Conservation (phyloP, 2,113 vertebrate genomes). For the Psilopsiagon aymara region DNA sequence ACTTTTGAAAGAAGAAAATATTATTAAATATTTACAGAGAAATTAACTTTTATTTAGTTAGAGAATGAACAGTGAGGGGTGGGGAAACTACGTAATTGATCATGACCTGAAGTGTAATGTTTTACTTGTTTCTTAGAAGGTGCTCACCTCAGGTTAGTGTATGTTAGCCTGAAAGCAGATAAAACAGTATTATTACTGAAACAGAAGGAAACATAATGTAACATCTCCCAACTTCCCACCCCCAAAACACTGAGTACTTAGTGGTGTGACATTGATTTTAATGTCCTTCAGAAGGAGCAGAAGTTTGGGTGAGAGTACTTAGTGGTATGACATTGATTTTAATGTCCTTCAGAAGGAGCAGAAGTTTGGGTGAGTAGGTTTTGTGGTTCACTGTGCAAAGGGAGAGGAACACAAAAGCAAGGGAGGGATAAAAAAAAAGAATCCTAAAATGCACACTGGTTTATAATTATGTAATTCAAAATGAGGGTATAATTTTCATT, state of each 20-base stretch:
- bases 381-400: background rate
- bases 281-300: background rate
- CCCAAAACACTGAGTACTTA: background rate
- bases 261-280: background rate
- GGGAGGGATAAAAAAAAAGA: background rate
- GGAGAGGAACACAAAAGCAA: background rate
- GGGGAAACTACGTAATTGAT: background rate
- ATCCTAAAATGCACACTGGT: background rate
- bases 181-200: background rate
- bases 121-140: background rate
- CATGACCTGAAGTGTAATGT: background rate
- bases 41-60: background rate
- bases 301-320: background rate
- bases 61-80: background rate
- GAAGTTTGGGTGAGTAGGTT: background rate
- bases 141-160: background rate
- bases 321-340: background rate
- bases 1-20: background rate
- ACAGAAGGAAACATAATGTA: background rate
- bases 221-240: background rate
- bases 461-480: background rate
- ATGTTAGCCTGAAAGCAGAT: background rate
- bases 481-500: background rate
- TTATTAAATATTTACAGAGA: conserved; percentile 22
- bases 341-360: background rate